Conservation (phyloP, 2,113 vertebrate genomes). For the Odontesthes bonariensis region DNA sequence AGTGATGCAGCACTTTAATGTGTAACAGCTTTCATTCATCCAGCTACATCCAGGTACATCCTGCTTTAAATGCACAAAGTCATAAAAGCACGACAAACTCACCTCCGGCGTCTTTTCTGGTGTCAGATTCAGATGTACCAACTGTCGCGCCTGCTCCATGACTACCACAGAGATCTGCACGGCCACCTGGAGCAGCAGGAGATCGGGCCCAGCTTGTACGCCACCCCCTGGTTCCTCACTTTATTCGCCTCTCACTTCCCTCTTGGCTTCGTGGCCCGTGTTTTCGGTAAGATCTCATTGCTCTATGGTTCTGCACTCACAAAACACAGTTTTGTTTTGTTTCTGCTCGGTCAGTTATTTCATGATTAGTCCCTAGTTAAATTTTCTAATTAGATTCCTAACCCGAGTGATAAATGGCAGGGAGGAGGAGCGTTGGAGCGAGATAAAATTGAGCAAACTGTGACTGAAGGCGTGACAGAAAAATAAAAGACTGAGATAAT, state of each 20-base stretch:
- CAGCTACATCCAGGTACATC: no score
- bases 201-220: conserved; percentile 96
- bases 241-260: conserved; percentile 96
- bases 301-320: neutral
- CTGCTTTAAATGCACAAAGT: neutral
- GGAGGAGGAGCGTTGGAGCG: neutral
- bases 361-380: conserved; percentile 1
- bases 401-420: neutral
- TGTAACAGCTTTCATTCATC: no score
- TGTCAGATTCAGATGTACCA: conserved; percentile 98
- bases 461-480: neutral
- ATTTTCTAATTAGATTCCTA: conserved; percentile 2
- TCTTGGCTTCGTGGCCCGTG: conserved; percentile 94
- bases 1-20: no score
- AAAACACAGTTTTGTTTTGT: neutral
- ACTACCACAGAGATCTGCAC: conserved; percentile 95
- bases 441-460: conserved; percentile 4
- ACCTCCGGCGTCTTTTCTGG: conserved; percentile 23
- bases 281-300: conserved; percentile 88
- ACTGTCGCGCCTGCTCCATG: conserved; percentile 95
- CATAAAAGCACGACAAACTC: neutral
- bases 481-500: no score
- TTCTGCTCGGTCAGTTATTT: neutral
- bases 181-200: conserved; percentile 95
- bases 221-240: conserved; percentile 97